Conservation (phyloP, 2,888 invertebrate genomes). For the Aphelenchoides bicaudatus region DNA sequence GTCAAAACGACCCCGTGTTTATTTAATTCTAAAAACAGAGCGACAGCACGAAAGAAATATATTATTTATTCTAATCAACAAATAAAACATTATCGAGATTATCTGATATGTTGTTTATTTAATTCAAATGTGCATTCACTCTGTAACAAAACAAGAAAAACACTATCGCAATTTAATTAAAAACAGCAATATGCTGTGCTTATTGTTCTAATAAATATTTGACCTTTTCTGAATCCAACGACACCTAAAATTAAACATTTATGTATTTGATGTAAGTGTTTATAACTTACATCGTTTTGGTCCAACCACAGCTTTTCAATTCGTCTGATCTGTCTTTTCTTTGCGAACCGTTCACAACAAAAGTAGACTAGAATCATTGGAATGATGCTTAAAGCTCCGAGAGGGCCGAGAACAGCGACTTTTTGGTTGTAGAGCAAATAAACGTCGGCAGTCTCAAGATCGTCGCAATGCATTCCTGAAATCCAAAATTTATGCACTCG, state of each 20-base stretch:
- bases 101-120: too few species aligned
- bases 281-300: conserved; percentile 29
- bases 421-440: conserved; percentile 38
- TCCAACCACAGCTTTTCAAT: conserved; percentile 34
- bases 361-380: conserved; percentile 52
- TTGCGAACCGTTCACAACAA: conserved; percentile 51
- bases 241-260: too few species aligned
- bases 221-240: conserved; percentile 25
- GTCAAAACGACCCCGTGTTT: too few species aligned
- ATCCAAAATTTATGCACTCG: too few species aligned
- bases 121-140: too few species aligned
- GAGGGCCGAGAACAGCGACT: conserved; percentile 54
- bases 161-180: background rate
- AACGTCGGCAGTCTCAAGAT: conserved; percentile 35
- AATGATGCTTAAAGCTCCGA: conserved; percentile 50
- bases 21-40: too few species aligned
- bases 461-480: conserved; percentile 23
- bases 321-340: conserved; percentile 49
- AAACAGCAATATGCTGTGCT: background rate
- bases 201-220: conserved; percentile 16
- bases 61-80: too few species aligned
- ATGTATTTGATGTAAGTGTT: too few species aligned
- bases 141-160: too few species aligned
- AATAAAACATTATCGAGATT: too few species aligned
- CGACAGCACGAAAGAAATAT: too few species aligned